Evolutionary conservation across 2,797 vertebrate genomes (phyloP).

Genomic region (Margarornis squamiger): DNA sequence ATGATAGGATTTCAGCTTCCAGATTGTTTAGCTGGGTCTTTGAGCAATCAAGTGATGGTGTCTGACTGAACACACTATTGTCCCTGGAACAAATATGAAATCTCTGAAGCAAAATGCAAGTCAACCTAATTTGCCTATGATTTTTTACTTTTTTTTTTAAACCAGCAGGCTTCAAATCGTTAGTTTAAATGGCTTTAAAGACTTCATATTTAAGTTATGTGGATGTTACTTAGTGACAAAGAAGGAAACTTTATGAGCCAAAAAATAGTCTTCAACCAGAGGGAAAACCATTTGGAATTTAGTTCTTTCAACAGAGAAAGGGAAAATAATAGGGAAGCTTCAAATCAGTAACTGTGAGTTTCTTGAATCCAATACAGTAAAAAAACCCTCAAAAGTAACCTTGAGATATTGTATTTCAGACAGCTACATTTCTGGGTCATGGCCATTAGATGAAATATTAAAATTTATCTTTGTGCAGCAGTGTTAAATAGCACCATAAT

Average conservation of each 20-base stretch:
- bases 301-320: not conserved
- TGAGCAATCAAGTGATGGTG: conserved; percentile 69
- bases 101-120: conserved; percentile 58
- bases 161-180: not conserved
- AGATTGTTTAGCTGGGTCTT: conserved; percentile 56
- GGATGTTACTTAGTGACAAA: not conserved
- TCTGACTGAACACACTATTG: conserved; percentile 63
- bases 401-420: not conserved
- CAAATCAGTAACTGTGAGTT: not conserved
- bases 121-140: conserved; percentile 20
- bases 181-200: conserved; percentile 29
- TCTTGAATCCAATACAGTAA: not conserved
- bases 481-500: not conserved
- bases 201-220: not conserved
- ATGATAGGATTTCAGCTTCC: conserved; percentile 54
- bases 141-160: not conserved
- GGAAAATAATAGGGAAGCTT: not conserved
- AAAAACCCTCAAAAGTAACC: not conserved
- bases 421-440: not conserved
- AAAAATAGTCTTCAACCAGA: not conserved
- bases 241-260: conserved; percentile 28
- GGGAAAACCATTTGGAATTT: not conserved
- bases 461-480: not conserved
- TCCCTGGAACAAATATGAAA: conserved; percentile 47
- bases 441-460: not conserved